Evolutionary conservation across 2,888 invertebrate species (phyloP).

Genomic region (Zygogramma bicolorata): DNA sequence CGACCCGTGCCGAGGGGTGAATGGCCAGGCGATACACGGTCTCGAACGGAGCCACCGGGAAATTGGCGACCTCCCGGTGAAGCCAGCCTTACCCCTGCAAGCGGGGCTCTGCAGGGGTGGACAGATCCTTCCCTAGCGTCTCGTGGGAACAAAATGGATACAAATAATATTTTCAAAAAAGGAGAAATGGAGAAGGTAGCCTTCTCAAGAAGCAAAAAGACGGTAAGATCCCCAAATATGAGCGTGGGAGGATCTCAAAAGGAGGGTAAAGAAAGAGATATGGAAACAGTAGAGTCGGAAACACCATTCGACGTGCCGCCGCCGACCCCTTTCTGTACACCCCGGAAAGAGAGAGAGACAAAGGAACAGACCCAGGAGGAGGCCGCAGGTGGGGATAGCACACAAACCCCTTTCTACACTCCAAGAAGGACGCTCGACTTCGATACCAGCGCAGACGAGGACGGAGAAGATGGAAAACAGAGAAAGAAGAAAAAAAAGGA

Average conservation of each 20-base stretch:
- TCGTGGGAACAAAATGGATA: background rate
- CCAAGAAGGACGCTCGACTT: too few relatives aligned
- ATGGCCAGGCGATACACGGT: background rate
- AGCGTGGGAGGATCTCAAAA: background rate
- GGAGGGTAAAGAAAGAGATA: background rate
- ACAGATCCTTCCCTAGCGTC: slow-evolving; percentile 1
- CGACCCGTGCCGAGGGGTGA: background rate
- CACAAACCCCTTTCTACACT: too few relatives aligned
- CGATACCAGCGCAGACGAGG: too few relatives aligned
- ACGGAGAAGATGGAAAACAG: too few relatives aligned
- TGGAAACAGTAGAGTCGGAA: too few relatives aligned
- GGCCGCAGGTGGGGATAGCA: too few relatives aligned
- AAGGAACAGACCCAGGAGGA: too few relatives aligned
- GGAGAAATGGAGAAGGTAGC: background rate
- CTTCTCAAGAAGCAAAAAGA: background rate
- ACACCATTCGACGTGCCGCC: too few relatives aligned
- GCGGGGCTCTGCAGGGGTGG: slow-evolving; percentile 19
- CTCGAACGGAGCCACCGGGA: background rate
- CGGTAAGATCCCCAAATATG: background rate
- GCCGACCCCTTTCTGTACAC: too few relatives aligned
- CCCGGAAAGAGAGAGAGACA: too few relatives aligned
- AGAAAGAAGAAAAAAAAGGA: too few relatives aligned
- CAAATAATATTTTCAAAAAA: background rate
- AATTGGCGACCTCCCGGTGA: background rate
- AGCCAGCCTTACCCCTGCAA: background rate